Conservation (phyloP, 2,888 invertebrate genomes). For the Alentia gelatinosa region DNA sequence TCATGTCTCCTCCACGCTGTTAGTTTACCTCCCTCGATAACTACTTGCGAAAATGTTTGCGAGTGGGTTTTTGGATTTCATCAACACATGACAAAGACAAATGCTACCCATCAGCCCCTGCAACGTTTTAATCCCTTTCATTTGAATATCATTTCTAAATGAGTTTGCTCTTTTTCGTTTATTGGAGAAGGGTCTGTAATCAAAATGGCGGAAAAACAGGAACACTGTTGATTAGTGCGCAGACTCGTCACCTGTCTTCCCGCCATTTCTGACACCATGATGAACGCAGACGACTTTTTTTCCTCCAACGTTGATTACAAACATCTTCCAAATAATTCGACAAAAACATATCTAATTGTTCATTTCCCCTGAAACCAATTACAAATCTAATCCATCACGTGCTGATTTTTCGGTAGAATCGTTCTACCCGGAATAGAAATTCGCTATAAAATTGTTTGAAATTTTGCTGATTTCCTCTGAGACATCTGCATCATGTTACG, state of each 20-base stretch:
- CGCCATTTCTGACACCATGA: slow-evolving; percentile 50
- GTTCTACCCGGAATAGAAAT: background rate
- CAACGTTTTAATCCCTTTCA: slow-evolving; percentile 49
- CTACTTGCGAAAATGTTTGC: background rate
- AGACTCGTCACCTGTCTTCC: slow-evolving; percentile 49
- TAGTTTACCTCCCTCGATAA: background rate
- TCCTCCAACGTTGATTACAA: slow-evolving; percentile 23
- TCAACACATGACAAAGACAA: slow-evolving; percentile 35
- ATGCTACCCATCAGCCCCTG: background rate
- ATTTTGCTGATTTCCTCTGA: slow-evolving; percentile 45
- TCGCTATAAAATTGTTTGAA: slow-evolving; percentile 13
- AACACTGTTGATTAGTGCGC: slow-evolving; percentile 49
- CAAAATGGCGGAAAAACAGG: slow-evolving; percentile 46
- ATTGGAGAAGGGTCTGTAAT: slow-evolving; percentile 44
- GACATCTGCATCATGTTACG: slow-evolving; percentile 44
- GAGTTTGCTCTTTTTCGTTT: slow-evolving; percentile 38
- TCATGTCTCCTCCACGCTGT: no score
- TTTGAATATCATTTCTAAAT: slow-evolving; percentile 53
- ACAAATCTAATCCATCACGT: slow-evolving; percentile 48
- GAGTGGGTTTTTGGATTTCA: background rate
- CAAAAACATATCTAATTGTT: slow-evolving; percentile 49
- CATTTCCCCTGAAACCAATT: slow-evolving; percentile 54
- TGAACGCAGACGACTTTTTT: slow-evolving; percentile 43
- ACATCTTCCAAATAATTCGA: slow-evolving; percentile 44
- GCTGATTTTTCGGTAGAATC: background rate